A percentile compares a stretch with the other conserved stretches of the same genome.
phyloP scores from a whole-genome alignment of 2,888 invertebrate species.

The Argyresthia goedartella region DNA sequence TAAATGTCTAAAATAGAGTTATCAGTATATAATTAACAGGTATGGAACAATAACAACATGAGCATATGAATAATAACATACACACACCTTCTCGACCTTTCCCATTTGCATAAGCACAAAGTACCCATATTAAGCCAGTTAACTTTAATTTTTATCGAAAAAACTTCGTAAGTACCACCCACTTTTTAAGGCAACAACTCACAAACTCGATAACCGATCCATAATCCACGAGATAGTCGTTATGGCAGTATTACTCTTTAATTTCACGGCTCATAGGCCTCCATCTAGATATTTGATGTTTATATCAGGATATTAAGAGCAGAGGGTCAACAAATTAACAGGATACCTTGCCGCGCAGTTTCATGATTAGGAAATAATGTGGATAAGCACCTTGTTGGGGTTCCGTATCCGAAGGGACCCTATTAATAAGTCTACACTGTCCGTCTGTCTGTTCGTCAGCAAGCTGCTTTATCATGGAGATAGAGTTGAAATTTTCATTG shows the following conservation, averaged over 20 bases:
- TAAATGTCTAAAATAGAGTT: too few species aligned
- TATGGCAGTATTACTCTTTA: conserved; percentile 24
- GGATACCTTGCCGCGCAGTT: conserved; percentile 26
- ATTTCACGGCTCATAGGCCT: conserved; percentile 48
- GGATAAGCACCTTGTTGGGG: conserved; percentile 21
- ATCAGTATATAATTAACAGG: too few species aligned
- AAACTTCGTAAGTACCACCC: neutral
- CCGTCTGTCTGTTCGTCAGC: too few species aligned
- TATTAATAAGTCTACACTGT: too few species aligned
- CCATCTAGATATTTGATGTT: conserved; percentile 54
- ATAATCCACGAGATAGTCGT: neutral
- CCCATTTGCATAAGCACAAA: neutral
- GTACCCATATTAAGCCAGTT: neutral
- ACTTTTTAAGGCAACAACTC: neutral
- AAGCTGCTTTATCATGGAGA: too few species aligned
- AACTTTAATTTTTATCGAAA: neutral
- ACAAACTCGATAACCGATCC: neutral
- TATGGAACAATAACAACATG: neutral
- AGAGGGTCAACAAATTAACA: conserved; percentile 59
- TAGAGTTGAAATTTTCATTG: too few species aligned
- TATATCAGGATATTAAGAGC: conserved; percentile 34
- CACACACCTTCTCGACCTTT: neutral
- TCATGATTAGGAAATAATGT: conserved; percentile 16
- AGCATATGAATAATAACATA: neutral
- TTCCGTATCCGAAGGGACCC: too few species aligned